Conservation (phyloP, 2,113 vertebrate genomes). For the Rhea americana region DNA sequence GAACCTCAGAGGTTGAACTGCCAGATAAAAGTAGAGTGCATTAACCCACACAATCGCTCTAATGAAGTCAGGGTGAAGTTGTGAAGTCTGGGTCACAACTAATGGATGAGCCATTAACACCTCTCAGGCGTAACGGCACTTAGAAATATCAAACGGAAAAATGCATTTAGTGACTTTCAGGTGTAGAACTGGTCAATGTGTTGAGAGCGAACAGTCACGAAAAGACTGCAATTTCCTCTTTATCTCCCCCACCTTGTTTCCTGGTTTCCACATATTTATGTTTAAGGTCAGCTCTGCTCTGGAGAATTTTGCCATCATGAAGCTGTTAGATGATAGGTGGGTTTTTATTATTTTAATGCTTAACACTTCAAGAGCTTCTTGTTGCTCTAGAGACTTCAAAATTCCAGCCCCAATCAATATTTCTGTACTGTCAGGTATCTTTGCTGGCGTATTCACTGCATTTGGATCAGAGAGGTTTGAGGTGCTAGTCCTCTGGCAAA, state of each 20-base stretch:
- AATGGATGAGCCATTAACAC: conserved; percentile 66
- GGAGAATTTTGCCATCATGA: background rate
- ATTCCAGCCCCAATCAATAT: background rate
- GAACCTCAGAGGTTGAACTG: conserved; percentile 46
- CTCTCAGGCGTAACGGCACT: conserved; percentile 45
- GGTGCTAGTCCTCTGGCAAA: background rate
- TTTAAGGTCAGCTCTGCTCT: background rate
- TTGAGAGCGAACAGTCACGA: background rate
- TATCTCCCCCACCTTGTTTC: background rate
- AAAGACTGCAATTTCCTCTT: background rate
- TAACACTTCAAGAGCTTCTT: background rate
- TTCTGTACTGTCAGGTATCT: background rate
- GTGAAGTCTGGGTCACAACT: conserved; percentile 55
- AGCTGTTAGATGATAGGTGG: background rate
- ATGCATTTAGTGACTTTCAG: conserved; percentile 59
- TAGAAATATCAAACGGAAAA: conserved; percentile 50
- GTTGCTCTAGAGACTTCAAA: background rate
- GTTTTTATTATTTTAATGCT: background rate
- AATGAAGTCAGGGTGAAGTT: conserved; percentile 64
- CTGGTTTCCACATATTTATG: background rate
- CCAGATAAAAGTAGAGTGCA: conserved; percentile 55
- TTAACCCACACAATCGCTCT: conserved; percentile 58
- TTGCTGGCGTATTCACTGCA: background rate
- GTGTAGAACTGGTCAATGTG: background rate
- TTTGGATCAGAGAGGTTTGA: background rate